A percentile compares a stretch with the other conserved stretches of the same genome.
Conservation (phyloP, 2,113 vertebrate genomes). For the rat (Rattus norvegicus) region GRCr8 NC_086037.1:13212501-13213000, state of each 20-base stretch:
- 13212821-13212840: constrained; percentile 4
- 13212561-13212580: neutral
- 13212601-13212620: neutral
- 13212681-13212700: rapidly evolving
- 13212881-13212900: constrained; percentile 11
- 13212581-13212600: constrained; percentile 37
- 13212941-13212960: neutral
- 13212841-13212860: constrained; percentile 28
- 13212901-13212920: constrained; percentile 20
- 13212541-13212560: constrained; percentile 14
- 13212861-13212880: constrained; percentile 49
- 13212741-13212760: neutral
- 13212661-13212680: neutral
- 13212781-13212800: constrained; percentile 49
- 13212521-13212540: constrained; percentile 59
- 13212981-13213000: neutral
- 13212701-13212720: rapidly evolving
- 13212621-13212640: neutral
- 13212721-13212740: rapidly evolving
- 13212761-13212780: neutral
- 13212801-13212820: constrained; percentile 57
- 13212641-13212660: neutral
- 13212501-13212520: constrained; percentile 51
- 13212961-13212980: neutral
- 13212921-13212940: constrained; percentile 12